Evolutionary conservation across 2,888 invertebrate species (phyloP), one percentile per base, ranked within the genome.

Genomic region (Malthinus flaveolus): DNA sequence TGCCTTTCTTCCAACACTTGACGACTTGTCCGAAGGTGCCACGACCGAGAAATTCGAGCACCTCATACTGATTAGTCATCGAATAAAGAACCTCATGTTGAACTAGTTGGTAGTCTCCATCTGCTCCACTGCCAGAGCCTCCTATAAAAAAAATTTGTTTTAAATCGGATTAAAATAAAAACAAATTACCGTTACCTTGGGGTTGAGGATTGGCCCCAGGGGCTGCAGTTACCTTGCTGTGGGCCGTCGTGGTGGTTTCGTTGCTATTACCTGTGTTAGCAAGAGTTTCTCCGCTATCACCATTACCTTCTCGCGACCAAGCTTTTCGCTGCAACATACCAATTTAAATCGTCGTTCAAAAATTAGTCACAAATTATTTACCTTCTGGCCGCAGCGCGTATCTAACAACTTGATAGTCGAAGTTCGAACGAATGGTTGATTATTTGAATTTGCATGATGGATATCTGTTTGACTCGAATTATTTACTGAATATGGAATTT

Each of bases 1-100:
- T 99, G 79, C 98, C 98, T 79, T 98, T 97, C 83, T 99, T 99
- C 98, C 99, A 99, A 82, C 99, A 99, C 84, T 99, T 99, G 77
- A 99, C 99, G 76, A 99, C 99, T 86, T 95, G 87, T 67, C 98
- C 98, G 83, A 99, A 99, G 69, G 98, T 99, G 74, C 99, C 99
- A 71, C 99, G 90, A 70, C 99, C 99, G 76, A 99, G 87, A 83
- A 99, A 99, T 84, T 99, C 98, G 80, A 98, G 84, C 75, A 98
- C 98, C 86, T 97, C 85, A 80, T 89, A 97, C 83, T 96, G 92
- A 73, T 95, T 95, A 74, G 94, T 94, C 86, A 95, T 90, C 71
- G 97, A 97, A 83, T 94, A 96, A 75, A 98, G 89, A 70, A 96
- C 91, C 85, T 98, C 97, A 82, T 98, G 97, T 81, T 98, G 97